Conservation (phyloP, 2,888 invertebrate genomes). For the Cyclophora albipunctata region DNA sequence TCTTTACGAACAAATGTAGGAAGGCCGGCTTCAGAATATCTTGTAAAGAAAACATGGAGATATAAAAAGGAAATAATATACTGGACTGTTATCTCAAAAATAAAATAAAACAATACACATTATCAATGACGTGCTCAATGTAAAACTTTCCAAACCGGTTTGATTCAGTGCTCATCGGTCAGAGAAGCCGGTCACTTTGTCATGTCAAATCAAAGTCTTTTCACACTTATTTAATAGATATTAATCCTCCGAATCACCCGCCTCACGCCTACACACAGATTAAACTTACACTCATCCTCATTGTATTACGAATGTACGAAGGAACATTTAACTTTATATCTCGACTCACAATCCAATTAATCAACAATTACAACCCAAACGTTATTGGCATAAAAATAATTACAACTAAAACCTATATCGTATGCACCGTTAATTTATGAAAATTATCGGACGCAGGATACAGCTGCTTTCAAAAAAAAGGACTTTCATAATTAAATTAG, state of each 20-base stretch:
- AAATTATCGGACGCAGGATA: conserved; percentile 58
- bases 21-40: too few relatives aligned
- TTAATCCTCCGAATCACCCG: conserved; percentile 42
- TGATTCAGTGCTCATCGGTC: conserved; percentile 21
- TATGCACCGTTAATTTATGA: conserved; percentile 48
- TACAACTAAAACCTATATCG: conserved; percentile 24
- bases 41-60: too few relatives aligned
- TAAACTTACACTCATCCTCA: conserved; percentile 24
- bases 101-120: too few relatives aligned
- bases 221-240: conserved; percentile 42
- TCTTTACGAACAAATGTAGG: too few relatives aligned
- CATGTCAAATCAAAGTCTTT: conserved; percentile 51
- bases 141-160: conserved; percentile 5
- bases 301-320: conserved; percentile 15
- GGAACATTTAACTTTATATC: conserved; percentile 11
- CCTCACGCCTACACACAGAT: conserved; percentile 40
- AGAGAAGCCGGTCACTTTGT: conserved; percentile 39
- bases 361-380: conserved; percentile 22
- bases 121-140: background rate
- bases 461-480: conserved; percentile 46
- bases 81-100: too few relatives aligned
- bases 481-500: conserved; percentile 70
- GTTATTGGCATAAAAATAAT: conserved; percentile 21
- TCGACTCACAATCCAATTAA: conserved; percentile 16
- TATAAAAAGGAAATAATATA: too few relatives aligned